Base-by-base conservation (phyloP, 2,888 invertebrate species). In the Erannis defoliaria region DNA sequence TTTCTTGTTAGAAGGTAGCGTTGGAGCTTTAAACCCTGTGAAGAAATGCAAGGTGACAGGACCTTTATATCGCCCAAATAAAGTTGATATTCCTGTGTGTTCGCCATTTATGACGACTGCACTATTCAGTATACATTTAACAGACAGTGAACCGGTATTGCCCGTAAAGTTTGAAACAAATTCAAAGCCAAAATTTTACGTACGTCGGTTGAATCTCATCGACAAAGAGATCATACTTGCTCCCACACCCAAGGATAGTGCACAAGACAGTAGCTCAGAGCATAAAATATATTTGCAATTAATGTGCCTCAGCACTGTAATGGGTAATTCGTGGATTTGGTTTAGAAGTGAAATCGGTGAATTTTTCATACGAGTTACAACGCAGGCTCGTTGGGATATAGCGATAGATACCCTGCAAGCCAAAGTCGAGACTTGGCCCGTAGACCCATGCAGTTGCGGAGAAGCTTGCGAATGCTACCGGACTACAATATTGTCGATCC, bases 391-490 rank as follows among this genome's bases (percentile, higher is more conserved):
- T 16, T 90, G 89, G 86, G 91, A 92, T 69, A 56, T 88, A 42
- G 81, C 88, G 1, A 74, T 88, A 65, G 91, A 91, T 40, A 88
- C 86, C 12, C 59, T 93, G 23, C 85, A 83, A 69, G 78, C 80
- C 6, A 84, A 76, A 66, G 76, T 90, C 2, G 73, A 78, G 6
- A 73, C 75, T 4, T 91, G 90, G 91, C 91, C 92, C 0, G 69
- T 88, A 64, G 83, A 86, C 53, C 88, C 89, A 3, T 90, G 90
- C 70, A 86, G 81, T 64, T 91, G 92, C 60, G 91, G 90, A 1
- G 90, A 90, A 64, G 67, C 82, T 8, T 91, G 91, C 66, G 90
- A 90, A 68, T 93, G 92, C 69, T 90, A 89, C 63, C 80, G 90
- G 62, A 89, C 87, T 6, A 82, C 86, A 10, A 72, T 84, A 10